Percentiles rank a stretch among this genome's conserved stretches.
Evolutionary conservation across 2,888 invertebrate species (phyloP).

Genomic region (Drosophila neoperkinsi): DNA sequence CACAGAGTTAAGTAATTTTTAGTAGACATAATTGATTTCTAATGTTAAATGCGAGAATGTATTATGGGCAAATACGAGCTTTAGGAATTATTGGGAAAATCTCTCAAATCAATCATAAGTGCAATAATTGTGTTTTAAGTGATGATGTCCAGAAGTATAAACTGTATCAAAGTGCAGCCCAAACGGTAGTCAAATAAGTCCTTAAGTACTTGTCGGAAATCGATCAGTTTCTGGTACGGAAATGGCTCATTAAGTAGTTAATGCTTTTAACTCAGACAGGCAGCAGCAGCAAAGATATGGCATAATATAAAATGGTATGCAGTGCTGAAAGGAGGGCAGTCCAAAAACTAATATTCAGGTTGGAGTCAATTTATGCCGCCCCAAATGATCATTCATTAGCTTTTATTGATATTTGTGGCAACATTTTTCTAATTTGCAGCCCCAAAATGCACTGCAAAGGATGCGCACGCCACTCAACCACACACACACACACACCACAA

Average conservation of each 20-base stretch:
- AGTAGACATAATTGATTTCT: constrained; percentile 50
- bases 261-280: neutral
- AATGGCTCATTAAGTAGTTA: constrained; percentile 7
- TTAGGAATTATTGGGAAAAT: neutral
- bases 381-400: constrained; percentile 66
- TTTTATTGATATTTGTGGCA: constrained; percentile 75
- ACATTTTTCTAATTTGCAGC: constrained; percentile 78
- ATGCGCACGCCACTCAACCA: constrained; percentile 11
- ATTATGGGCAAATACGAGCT: neutral
- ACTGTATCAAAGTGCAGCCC: neutral
- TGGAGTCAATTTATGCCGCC: constrained; percentile 53
- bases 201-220: neutral
- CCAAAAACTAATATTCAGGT: constrained; percentile 14
- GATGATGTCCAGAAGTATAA: neutral
- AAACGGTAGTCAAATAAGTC: neutral
- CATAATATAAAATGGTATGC: constrained; percentile 8
- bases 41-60: constrained; percentile 23
- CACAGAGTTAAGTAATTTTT: constrained; percentile 30
- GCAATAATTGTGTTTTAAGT: neutral
- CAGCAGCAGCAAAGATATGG: neutral
- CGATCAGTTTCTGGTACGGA: constrained; percentile 6
- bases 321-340: constrained; percentile 17
- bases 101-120: neutral
- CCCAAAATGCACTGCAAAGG: constrained; percentile 38
- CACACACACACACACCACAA: neutral